Conservation (phyloP, 2,888 invertebrate species). For the Dorcus parallelipipedus region DNA sequence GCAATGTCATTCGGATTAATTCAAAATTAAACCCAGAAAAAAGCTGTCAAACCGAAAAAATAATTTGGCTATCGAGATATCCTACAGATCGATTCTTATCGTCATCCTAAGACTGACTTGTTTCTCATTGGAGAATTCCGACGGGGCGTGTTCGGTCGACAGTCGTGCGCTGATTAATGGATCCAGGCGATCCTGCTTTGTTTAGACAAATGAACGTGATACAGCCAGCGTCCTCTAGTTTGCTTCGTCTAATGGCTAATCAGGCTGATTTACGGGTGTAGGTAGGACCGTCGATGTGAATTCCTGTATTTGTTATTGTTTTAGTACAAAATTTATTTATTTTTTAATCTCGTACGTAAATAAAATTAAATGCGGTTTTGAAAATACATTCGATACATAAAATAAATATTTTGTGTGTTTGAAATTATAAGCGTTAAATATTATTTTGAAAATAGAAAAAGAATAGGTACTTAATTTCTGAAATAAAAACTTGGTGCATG, state of each 20-base stretch:
- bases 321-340: too few species aligned
- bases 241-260: constrained; percentile 23
- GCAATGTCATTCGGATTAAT: neutral
- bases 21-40: too few species aligned
- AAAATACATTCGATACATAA: too few species aligned
- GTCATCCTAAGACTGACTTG: constrained; percentile 22
- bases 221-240: constrained; percentile 23
- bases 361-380: too few species aligned
- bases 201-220: constrained; percentile 34
- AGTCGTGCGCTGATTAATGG: constrained; percentile 34
- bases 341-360: too few species aligned
- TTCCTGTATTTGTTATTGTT: neutral
- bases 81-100: constrained; percentile 23
- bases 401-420: too few species aligned
- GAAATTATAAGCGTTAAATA: too few species aligned
- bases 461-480: too few species aligned
- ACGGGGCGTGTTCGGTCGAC: constrained; percentile 26
- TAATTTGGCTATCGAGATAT: constrained; percentile 4
- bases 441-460: too few species aligned
- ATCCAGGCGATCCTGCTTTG: constrained; percentile 29
- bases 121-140: constrained; percentile 25
- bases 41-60: neutral
- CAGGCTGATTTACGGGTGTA: constrained; percentile 27
- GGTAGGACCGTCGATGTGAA: neutral
- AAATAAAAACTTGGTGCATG: too few species aligned